Evolutionary conservation across 1,140 invertebrate genomes (phyloP), one percentile per base, ranked within the genome.

Genomic region (Sminthurinus signatus): DNA sequence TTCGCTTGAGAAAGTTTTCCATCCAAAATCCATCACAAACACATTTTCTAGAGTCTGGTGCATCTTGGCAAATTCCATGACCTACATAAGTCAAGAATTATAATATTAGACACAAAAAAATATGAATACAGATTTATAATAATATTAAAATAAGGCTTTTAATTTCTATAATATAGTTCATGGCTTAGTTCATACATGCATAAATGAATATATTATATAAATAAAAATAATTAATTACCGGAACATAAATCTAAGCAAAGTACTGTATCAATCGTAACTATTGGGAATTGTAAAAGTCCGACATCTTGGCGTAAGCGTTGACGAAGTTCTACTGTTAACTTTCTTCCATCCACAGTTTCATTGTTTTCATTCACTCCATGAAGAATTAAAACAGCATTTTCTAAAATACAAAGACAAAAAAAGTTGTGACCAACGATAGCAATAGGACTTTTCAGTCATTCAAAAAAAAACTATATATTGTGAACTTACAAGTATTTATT

Each of bases 11-110:
- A 54, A 85, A 76, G 76, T 87, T 85, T 73, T 92, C 86, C 90
- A 96, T 96, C 93, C 93, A 97, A 80, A 96, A 96, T 29, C 91
- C 88, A 78, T 95, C 90, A 79, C 93, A 97, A 52, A 89, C 80
- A 74, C 93, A 97, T 55, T 84, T 81, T 73, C 91, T 28, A 3
- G n/a, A n/a, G n/a, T n/a, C n/a, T 12, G 88, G 87, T 67, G 85
- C 82, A 74, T 88, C 85, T 77, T 94, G 86, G 77, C 93, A 96
- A 21, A 84, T 82, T 43, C 93, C 93, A 78, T 96, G 92, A 1
- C 87, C 83, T 78, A 78, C 76, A 72, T 61, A 60, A 2, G 19
- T 23, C 14, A 14, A 19, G 5, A 50, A 10, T 42, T n/a, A n/a
- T n/a, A n/a, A n/a, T n/a, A n/a, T n/a, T n/a, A n/a, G n/a, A n/a